Evolutionary conservation across 2,797 vertebrate genomes (phyloP), one percentile per base, ranked within the genome.

Genomic region (Lacerta agilis): DNA sequence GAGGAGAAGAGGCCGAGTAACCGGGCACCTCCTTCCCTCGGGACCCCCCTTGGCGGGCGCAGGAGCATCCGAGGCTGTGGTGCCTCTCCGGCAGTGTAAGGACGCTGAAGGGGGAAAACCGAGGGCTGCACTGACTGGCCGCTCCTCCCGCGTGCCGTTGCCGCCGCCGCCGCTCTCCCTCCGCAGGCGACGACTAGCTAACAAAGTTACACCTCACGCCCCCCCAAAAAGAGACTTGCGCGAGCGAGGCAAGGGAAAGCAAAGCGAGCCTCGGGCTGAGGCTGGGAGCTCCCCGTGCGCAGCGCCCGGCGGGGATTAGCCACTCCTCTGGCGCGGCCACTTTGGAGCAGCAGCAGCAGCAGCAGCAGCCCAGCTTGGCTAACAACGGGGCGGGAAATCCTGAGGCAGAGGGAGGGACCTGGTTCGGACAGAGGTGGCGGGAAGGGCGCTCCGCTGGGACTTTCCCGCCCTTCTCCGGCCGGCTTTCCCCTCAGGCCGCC

Each of bases 381-480:
- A 43, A 3, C 41, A 78, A 20, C 72, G 45, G 36, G 84, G 71
- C 7, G 73, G 79, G 72, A 61, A 38, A 25, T 43, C 67, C 17
- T 7, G 23, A 5, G 8, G 33, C 5, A 43, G 76, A 66, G 83
- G 66, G 45, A 64, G 38, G 61, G 67, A 9, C 49, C 49, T 55
- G 49, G 49, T 13, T 43, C 66, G 7, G 81, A 58, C 43, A 85
- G 82, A 87, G 91, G 86, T 86, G 82, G 73, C 66, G 61, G 73
- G 4, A 69, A 61, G 66, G 80, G 18, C 13, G 73, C 58, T 61
- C 69, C 80, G 66, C 49, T 27, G 58, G 83, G 67, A 75, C 93
- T 95, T 89, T 18, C n/a, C n/a, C 92, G 41, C 83, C 78, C 92
- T 86, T 85, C 72, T 94, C 61, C 18, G 58, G 33, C 27, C 33